Percentiles rank a stretch among this genome's conserved stretches.
These are phyloP conservation scores for Echinarachnius parma DNA, from an alignment of 53 echinoderm and acorn worm species.

Conservation along the genomic window DNA sequence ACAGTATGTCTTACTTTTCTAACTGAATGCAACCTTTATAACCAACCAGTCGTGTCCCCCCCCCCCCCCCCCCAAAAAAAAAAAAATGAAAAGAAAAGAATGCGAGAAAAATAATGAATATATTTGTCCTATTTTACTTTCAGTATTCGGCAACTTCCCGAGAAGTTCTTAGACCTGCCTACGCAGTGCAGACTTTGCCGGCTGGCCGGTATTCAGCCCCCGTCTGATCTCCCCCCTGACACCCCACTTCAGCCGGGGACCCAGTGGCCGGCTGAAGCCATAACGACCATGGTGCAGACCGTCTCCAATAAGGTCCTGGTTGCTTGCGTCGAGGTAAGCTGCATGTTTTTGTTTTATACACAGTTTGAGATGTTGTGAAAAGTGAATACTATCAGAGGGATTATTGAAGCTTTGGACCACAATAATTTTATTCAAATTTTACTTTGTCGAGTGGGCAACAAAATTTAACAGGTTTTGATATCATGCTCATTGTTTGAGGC, in stretches of 20 bases:
- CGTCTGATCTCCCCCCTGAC: constrained; percentile 46
- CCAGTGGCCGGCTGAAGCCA: constrained; percentile 65
- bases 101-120: background rate
- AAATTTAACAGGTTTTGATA: too few species aligned
- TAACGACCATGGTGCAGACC: constrained; percentile 56
- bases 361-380: too few species aligned
- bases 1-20: too few species aligned
- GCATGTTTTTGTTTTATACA: too few species aligned
- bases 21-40: background rate
- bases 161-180: constrained; percentile 60
- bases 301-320: constrained; percentile 67
- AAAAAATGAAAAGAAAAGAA: background rate
- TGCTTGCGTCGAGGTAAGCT: constrained; percentile 67
- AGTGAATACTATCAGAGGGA: too few species aligned
- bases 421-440: too few species aligned
- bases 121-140: background rate
- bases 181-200: constrained; percentile 63
- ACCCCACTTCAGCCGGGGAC: constrained; percentile 48
- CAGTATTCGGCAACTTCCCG: constrained; percentile 81
- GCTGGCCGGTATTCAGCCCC: constrained; percentile 64
- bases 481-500: too few species aligned
- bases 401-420: too few species aligned
- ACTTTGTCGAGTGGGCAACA: too few species aligned
- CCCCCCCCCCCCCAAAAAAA: too few species aligned
- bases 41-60: too few species aligned